Conservation (phyloP, 2,797 vertebrate genomes). For the Anguilla obscura region DNA sequence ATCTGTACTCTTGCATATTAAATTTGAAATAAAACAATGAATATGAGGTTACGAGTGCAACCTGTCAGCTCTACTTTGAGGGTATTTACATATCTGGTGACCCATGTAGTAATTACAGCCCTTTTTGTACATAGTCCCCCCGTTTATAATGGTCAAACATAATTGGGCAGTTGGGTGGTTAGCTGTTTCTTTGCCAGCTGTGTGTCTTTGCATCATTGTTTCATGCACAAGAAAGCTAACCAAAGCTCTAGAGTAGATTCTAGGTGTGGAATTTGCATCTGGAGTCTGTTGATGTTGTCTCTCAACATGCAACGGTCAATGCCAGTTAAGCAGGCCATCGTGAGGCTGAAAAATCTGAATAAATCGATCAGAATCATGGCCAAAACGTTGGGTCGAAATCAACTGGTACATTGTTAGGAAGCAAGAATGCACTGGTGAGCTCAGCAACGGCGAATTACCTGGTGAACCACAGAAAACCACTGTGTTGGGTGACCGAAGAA, state of each 20-base stretch:
- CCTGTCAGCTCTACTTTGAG: background rate
- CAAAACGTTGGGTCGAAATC: too few species aligned
- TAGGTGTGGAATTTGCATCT: background rate
- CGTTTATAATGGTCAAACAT: background rate
- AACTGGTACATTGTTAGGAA: too few species aligned
- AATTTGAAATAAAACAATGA: background rate
- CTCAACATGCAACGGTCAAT: background rate
- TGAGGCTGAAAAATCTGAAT: too few species aligned
- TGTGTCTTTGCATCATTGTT: background rate
- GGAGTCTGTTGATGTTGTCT: background rate
- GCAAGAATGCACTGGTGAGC: too few species aligned
- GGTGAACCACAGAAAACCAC: too few species aligned
- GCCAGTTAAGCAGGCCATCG: too few species aligned
- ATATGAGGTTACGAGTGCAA: background rate
- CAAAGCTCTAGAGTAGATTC: background rate
- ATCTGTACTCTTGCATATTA: background rate
- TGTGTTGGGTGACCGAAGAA: too few species aligned
- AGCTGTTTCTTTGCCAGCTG: background rate
- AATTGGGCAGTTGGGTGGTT: background rate
- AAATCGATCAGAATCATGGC: too few species aligned
- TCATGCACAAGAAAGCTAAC: background rate
- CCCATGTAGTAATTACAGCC: background rate
- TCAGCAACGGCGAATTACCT: too few species aligned
- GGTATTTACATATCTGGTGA: background rate
- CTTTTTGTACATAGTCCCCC: background rate